phyloP scores from a whole-genome alignment of 1,140 invertebrate genomes.

The Aplysia californica region DNA sequence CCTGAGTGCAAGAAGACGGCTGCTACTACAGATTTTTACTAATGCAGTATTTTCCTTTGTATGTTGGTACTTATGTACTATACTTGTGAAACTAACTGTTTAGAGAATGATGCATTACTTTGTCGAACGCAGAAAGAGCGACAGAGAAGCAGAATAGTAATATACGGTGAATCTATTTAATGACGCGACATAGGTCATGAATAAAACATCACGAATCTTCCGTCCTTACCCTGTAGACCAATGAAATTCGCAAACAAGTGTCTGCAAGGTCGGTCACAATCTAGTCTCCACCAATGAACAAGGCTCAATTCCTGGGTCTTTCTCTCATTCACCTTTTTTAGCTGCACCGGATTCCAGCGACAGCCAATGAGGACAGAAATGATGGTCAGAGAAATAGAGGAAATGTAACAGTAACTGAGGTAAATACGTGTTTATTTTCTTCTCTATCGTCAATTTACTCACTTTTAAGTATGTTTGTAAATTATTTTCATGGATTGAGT shows the following conservation, averaged over 20 bases:
- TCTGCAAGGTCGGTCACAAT: constrained; percentile 10
- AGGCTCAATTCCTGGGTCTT: constrained; percentile 31
- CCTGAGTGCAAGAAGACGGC: no score
- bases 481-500: not conserved
- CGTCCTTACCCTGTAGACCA: constrained; percentile 13
- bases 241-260: constrained; percentile 23
- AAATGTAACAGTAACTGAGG: constrained; percentile 27
- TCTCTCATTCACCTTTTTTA: constrained; percentile 61
- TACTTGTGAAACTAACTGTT: not conserved
- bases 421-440: constrained; percentile 23
- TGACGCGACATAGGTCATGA: not conserved
- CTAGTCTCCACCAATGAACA: constrained; percentile 39
- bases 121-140: not conserved
- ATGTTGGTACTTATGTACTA: not conserved
- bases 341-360: constrained; percentile 35
- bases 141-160: not conserved
- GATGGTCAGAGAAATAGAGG: constrained; percentile 2
- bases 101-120: not conserved
- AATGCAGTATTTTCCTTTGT: not conserved
- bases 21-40: not conserved
- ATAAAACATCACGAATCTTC: constrained; percentile 20
- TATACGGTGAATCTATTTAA: constrained; percentile 2
- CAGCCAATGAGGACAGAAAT: not conserved
- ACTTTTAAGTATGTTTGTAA: not conserved
- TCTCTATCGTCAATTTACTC: not conserved